Percentiles rank a stretch among this genome's conserved stretches.
These are phyloP conservation scores for Hanleya hanleyi DNA, from an alignment of 2,888 invertebrate genomes.

Conservation along the genomic window DNA sequence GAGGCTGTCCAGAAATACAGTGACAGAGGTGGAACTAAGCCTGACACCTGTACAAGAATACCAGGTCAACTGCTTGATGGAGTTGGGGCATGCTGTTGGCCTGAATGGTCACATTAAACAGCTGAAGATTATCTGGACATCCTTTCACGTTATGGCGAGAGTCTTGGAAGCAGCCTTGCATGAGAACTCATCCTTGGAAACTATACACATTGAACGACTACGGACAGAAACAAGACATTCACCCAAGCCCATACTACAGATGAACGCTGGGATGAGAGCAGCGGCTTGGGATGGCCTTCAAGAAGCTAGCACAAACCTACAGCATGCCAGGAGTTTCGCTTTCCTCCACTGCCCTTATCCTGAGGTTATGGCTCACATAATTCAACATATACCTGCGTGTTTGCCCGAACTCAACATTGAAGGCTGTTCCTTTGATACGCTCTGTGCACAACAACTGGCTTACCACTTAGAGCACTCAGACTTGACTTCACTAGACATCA, in stretches of 20 bases:
- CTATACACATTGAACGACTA: slow-evolving; percentile 41
- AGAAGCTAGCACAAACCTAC: slow-evolving; percentile 53
- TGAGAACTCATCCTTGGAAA: slow-evolving; percentile 37
- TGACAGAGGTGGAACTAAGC: slow-evolving; percentile 56
- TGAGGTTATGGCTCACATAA: slow-evolving; percentile 56
- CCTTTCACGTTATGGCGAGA: slow-evolving; percentile 52
- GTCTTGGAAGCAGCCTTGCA: slow-evolving; percentile 50
- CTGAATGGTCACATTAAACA: slow-evolving; percentile 41
- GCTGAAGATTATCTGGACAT: slow-evolving; percentile 57
- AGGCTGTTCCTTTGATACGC: slow-evolving; percentile 54
- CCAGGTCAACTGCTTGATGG: slow-evolving; percentile 42
- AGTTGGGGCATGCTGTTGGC: slow-evolving; percentile 51
- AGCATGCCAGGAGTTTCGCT: slow-evolving; percentile 44
- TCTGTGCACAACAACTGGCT: slow-evolving; percentile 47
- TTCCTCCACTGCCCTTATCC: slow-evolving; percentile 51
- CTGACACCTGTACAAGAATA: slow-evolving; percentile 51
- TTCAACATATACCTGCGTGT: slow-evolving; percentile 55
- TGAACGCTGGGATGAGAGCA: slow-evolving; percentile 45
- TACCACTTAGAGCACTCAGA: slow-evolving; percentile 48
- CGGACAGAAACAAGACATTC: too few relatives aligned
- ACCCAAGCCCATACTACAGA: slow-evolving; percentile 29
- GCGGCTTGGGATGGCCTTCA: slow-evolving; percentile 62
- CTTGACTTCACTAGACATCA: slow-evolving; percentile 45
- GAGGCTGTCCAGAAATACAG: slow-evolving; percentile 25
- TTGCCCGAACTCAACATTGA: slow-evolving; percentile 48